Conservation (phyloP, 2,888 invertebrate genomes). For the Priocnemis perturbator region DNA sequence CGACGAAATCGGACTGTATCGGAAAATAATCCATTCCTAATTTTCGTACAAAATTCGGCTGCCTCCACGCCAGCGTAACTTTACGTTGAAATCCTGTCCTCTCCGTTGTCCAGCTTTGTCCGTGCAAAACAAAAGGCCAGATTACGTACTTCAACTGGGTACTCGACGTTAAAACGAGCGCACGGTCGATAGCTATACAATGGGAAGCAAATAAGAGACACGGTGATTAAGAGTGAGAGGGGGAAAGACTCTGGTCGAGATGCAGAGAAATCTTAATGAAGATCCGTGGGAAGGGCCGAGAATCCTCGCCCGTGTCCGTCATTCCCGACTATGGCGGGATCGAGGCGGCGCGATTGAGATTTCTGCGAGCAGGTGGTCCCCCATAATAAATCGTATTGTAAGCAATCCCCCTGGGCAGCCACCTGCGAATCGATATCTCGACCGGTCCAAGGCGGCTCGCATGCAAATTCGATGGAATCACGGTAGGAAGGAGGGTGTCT, state of each 20-base stretch:
- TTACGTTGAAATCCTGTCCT: too few relatives aligned
- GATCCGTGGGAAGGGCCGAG: slow-evolving; percentile 52
- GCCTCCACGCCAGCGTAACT: too few relatives aligned
- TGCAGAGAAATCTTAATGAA: slow-evolving; percentile 43
- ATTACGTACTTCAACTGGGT: too few relatives aligned
- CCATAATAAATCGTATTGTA: slow-evolving; percentile 72
- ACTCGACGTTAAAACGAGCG: too few relatives aligned
- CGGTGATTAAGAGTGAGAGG: not conserved
- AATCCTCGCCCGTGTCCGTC: slow-evolving; percentile 43
- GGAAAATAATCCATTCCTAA: too few relatives aligned
- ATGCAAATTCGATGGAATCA: slow-evolving; percentile 64
- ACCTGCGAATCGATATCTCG: slow-evolving; percentile 71
- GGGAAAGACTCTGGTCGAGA: not conserved
- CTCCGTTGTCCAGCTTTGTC: too few relatives aligned
- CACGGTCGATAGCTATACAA: too few relatives aligned
- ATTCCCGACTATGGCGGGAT: slow-evolving; percentile 50
- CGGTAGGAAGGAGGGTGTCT: slow-evolving; percentile 42
- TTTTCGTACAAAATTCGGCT: too few relatives aligned
- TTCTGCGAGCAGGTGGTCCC: slow-evolving; percentile 69
- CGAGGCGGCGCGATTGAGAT: slow-evolving; percentile 67
- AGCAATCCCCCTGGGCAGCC: slow-evolving; percentile 67
- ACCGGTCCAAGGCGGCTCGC: slow-evolving; percentile 56
- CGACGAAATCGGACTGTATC: too few relatives aligned
- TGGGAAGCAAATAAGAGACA: slow-evolving; percentile 7
- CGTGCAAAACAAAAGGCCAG: too few relatives aligned